These are phyloP conservation scores for Caenorhabditis becei DNA, from an alignment of 2,888 invertebrate genomes.

Conservation along the genomic window DNA sequence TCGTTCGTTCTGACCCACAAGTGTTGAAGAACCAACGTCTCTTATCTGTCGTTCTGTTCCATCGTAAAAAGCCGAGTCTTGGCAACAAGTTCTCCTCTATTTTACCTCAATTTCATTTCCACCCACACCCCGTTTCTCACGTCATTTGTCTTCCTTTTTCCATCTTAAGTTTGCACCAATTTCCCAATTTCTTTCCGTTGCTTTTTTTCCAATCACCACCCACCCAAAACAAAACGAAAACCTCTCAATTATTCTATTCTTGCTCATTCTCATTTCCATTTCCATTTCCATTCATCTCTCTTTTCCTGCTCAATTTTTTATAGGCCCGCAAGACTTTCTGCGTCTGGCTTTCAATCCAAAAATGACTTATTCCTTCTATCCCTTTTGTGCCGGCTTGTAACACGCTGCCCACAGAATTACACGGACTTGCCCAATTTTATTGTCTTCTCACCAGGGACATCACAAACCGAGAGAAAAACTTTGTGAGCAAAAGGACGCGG, in stretches of 20 bases:
- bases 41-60: conserved; percentile 26
- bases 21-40: conserved; percentile 24
- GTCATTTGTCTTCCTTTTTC: conserved; percentile 8
- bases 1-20: conserved; percentile 24
- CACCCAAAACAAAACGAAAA: neutral
- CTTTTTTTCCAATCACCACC: conserved; percentile 7
- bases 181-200: conserved; percentile 16
- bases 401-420: conserved; percentile 55
- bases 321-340: neutral
- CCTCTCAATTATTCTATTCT: conserved; percentile 19
- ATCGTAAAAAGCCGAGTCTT: conserved; percentile 17
- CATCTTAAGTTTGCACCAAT: no score
- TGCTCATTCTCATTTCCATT: neutral
- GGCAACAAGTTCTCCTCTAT: conserved; percentile 9
- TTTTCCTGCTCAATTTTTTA: conserved; percentile 1
- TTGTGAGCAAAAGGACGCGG: conserved; percentile 18
- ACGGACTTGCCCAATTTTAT: conserved; percentile 62
- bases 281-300: neutral
- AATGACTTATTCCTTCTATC: conserved; percentile 49
- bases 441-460: conserved; percentile 65
- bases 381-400: conserved; percentile 25
- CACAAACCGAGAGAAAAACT: conserved; percentile 52
- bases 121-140: conserved; percentile 16
- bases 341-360: conserved; percentile 18
- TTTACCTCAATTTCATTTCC: conserved; percentile 29